Percentiles rank a stretch among this genome's conserved stretches.
These are phyloP conservation scores for Synergus gifuensis DNA, from an alignment of 2,888 invertebrate species.

Conservation along the genomic window DNA sequence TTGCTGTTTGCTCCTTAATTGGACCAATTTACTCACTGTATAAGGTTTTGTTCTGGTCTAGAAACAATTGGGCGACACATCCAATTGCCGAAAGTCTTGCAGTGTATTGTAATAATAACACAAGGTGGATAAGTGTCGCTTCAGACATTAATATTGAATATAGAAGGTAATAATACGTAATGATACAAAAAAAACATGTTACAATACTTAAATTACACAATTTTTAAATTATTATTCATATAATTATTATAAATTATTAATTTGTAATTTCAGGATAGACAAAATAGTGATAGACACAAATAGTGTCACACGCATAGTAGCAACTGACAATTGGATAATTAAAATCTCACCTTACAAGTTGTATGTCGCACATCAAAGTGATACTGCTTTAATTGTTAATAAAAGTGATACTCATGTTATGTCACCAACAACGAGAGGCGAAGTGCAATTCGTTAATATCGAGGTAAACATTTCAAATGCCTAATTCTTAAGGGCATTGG, in stretches of 20 bases:
- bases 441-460: conserved; percentile 91
- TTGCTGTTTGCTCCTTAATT: conserved; percentile 76
- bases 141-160: conserved; percentile 86
- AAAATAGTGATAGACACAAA: conserved; percentile 86
- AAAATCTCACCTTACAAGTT: conserved; percentile 88
- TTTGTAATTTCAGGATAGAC: conserved; percentile 81
- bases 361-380: conserved; percentile 87
- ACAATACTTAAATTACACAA: not conserved
- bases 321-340: conserved; percentile 93
- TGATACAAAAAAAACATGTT: not conserved
- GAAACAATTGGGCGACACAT: conserved; percentile 85
- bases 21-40: conserved; percentile 80
- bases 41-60: conserved; percentile 84
- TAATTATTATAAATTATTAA: no score
- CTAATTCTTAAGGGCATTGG: no score
- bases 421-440: conserved; percentile 83
- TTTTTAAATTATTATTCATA: not conserved
- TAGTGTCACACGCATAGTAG: conserved; percentile 84
- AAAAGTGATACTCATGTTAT: conserved; percentile 87
- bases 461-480: conserved; percentile 76
- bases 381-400: conserved; percentile 87
- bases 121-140: conserved; percentile 85
- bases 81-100: conserved; percentile 85
- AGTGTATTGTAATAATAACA: conserved; percentile 83
- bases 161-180: conserved; percentile 80